A percentile compares a stretch with the other conserved stretches of the same genome.
These are phyloP conservation scores for Siniperca obscura DNA, from an alignment of 2,797 vertebrate species.

Conservation along the genomic window DNA sequence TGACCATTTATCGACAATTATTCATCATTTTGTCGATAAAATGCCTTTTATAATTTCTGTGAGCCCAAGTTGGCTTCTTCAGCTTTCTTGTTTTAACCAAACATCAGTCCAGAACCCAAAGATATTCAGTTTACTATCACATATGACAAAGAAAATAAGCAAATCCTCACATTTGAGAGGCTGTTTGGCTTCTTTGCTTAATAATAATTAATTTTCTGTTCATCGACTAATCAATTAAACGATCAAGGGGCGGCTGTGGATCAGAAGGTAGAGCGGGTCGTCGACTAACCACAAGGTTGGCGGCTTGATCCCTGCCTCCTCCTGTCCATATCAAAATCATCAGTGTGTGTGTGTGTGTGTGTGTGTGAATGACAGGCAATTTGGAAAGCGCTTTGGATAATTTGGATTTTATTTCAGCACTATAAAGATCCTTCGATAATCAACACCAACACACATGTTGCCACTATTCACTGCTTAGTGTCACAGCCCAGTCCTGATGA, in stretches of 20 bases:
- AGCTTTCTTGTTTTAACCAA: no score
- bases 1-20: not conserved
- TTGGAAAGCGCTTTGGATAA: not conserved
- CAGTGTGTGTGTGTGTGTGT: not conserved
- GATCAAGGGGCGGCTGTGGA: not conserved
- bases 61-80: not conserved
- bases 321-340: not conserved
- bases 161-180: not conserved
- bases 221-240: not conserved
- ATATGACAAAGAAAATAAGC: not conserved
- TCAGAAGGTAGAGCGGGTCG: not conserved
- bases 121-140: not conserved
- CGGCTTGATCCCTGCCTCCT: not conserved
- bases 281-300: not conserved
- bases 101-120: not conserved
- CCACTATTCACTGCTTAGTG: conserved; percentile 7
- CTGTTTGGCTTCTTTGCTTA: not conserved
- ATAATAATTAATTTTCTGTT: no score
- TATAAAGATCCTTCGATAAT: conserved; percentile 13
- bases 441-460: conserved; percentile 1
- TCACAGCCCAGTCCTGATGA: not conserved
- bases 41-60: not conserved
- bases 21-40: not conserved
- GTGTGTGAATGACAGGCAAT: not conserved
- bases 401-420: not conserved